These are phyloP conservation scores for Holothuria leucospilota DNA, from an alignment of 53 echinoderm and acorn worm genomes.

Conservation along the genomic window DNA sequence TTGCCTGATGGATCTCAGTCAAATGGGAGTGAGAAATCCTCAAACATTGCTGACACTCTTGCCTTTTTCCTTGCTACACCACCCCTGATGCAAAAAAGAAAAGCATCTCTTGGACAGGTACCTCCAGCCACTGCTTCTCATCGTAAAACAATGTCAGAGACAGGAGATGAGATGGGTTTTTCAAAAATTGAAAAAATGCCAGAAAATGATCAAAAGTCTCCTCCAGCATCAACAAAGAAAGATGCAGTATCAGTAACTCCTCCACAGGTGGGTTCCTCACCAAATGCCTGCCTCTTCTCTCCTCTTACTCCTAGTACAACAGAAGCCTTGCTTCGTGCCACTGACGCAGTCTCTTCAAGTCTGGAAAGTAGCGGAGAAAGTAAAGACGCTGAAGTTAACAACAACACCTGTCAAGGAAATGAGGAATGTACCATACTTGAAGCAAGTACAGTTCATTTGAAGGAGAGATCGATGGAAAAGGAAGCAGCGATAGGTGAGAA, in stretches of 20 bases:
- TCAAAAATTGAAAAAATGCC: too few relatives aligned
- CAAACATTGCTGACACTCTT: conserved; percentile 84
- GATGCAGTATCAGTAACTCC: neutral
- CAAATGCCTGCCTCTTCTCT: conserved; percentile 16
- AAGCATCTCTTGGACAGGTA: too few relatives aligned
- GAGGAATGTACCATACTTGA: too few relatives aligned
- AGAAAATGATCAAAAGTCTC: too few relatives aligned
- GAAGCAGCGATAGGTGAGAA: too few relatives aligned
- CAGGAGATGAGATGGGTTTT: too few relatives aligned
- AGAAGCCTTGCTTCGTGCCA: conserved; percentile 26
- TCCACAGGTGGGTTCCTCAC: neutral
- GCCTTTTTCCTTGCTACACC: conserved; percentile 92
- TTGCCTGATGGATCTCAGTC: conserved; percentile 28
- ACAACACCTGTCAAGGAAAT: neutral
- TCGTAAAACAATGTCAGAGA: too few relatives aligned
- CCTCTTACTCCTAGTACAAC: conserved; percentile 39
- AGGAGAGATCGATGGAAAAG: too few relatives aligned
- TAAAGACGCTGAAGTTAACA: neutral
- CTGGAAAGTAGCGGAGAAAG: neutral
- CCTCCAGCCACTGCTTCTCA: too few relatives aligned
- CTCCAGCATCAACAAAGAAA: neutral
- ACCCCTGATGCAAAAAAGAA: conserved; percentile 60
- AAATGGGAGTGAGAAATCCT: conserved; percentile 36
- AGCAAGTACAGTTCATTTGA: too few relatives aligned
- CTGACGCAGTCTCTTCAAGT: conserved; percentile 29